phyloP scores from a whole-genome alignment of 2,888 invertebrate genomes.

The Hecatera dysodea region DNA sequence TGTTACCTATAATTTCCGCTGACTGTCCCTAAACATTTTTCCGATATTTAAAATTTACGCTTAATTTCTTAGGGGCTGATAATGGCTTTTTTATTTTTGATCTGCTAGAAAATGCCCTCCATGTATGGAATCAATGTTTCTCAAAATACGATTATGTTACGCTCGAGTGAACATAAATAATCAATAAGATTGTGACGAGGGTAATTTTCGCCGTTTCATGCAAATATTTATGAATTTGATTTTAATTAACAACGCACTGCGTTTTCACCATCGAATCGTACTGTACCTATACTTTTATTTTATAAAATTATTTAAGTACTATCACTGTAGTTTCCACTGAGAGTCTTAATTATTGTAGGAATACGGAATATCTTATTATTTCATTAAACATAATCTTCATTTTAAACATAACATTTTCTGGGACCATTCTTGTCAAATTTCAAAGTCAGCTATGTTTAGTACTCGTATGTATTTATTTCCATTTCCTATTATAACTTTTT shows the following conservation, averaged over 20 bases:
- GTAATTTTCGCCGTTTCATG: slow-evolving; percentile 61
- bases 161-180: slow-evolving; percentile 73
- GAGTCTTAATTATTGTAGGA: not conserved
- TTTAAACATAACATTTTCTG: slow-evolving; percentile 15
- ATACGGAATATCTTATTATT: slow-evolving; percentile 18
- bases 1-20: slow-evolving; percentile 85
- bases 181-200: slow-evolving; percentile 71
- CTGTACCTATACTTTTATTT: slow-evolving; percentile 20
- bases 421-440: slow-evolving; percentile 36
- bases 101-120: slow-evolving; percentile 69
- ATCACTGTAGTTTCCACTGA: not conserved
- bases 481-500: not conserved
- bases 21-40: slow-evolving; percentile 83
- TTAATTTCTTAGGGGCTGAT: slow-evolving; percentile 87
- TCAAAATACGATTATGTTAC: slow-evolving; percentile 63
- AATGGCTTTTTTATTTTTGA: slow-evolving; percentile 83
- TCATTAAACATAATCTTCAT: slow-evolving; percentile 24
- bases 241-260: slow-evolving; percentile 29
- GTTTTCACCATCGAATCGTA: slow-evolving; percentile 43
- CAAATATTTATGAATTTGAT: slow-evolving; percentile 58
- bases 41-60: slow-evolving; percentile 78
- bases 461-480: slow-evolving; percentile 30
- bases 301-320: slow-evolving; percentile 33
- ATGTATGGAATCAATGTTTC: slow-evolving; percentile 60
- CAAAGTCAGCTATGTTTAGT: slow-evolving; percentile 52